phyloP scores from a whole-genome alignment of 2,888 invertebrate genomes.

The Cheilosia grossa region DNA sequence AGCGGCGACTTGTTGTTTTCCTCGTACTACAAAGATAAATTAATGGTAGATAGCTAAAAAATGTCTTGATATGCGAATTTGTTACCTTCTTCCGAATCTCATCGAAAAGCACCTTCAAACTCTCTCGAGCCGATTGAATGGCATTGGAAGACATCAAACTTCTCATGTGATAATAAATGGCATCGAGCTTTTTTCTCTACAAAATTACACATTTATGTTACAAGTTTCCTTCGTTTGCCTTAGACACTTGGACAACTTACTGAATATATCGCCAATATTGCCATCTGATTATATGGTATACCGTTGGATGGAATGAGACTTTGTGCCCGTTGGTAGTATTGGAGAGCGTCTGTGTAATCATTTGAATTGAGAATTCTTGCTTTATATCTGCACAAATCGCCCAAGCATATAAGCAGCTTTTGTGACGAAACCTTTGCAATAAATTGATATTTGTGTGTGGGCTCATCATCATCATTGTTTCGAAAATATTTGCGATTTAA shows the following conservation, averaged over 20 bases:
- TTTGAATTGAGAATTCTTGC: slow-evolving; percentile 85
- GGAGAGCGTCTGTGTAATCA: slow-evolving; percentile 85
- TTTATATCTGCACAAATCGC: slow-evolving; percentile 96
- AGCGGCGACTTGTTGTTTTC: slow-evolving; percentile 86
- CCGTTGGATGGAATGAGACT: slow-evolving; percentile 97
- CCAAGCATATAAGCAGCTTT: slow-evolving; percentile 93
- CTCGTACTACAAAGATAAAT: slow-evolving; percentile 87
- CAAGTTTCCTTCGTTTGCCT: background rate
- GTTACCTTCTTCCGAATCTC: slow-evolving; percentile 91
- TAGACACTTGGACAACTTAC: slow-evolving; percentile 76
- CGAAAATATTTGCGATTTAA: slow-evolving; percentile 89
- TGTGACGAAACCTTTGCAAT: slow-evolving; percentile 93
- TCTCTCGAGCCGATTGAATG: slow-evolving; percentile 95
- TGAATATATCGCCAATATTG: slow-evolving; percentile 90
- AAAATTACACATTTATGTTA: slow-evolving; percentile 5
- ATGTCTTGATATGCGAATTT: background rate
- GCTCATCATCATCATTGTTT: slow-evolving; percentile 81
- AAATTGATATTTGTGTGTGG: slow-evolving; percentile 85
- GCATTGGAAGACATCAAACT: slow-evolving; percentile 97
- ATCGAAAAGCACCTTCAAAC: slow-evolving; percentile 93
- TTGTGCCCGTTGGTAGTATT: slow-evolving; percentile 97
- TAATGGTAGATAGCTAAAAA: background rate
- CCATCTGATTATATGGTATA: slow-evolving; percentile 96
- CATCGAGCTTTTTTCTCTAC: slow-evolving; percentile 95
- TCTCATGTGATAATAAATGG: slow-evolving; percentile 98